Evolutionary conservation across 2,113 vertebrate species (phyloP).

Genomic region (Rutilus rutilus): DNA sequence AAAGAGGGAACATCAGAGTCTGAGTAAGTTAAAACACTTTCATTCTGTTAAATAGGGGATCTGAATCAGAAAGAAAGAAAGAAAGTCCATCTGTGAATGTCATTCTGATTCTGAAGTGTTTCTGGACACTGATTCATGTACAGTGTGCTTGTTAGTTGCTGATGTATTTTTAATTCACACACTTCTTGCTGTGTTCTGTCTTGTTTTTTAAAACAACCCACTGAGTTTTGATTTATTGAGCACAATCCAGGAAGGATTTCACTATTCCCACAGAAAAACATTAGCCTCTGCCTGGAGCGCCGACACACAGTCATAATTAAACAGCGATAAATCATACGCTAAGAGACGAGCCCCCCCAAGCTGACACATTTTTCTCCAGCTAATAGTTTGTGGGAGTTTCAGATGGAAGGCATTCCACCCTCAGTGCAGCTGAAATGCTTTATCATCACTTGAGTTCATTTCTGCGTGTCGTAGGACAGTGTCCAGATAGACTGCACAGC

Average conservation of each 20-base stretch:
- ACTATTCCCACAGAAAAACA: conserved; percentile 50
- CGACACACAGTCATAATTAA: conserved; percentile 57
- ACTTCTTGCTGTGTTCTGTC: conserved; percentile 36
- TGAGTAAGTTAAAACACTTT: neutral
- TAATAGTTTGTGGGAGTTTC: conserved; percentile 9
- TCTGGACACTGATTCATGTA: conserved; percentile 51
- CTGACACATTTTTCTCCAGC: conserved; percentile 36
- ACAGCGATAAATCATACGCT: conserved; percentile 42
- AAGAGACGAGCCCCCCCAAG: conserved; percentile 16
- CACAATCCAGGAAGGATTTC: conserved; percentile 46
- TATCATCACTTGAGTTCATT: neutral
- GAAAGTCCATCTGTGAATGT: neutral
- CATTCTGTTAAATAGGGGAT: neutral
- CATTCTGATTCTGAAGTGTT: neutral
- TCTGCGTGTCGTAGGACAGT: neutral
- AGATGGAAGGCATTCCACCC: neutral
- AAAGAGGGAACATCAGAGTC: neutral
- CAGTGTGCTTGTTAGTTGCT: conserved; percentile 2
- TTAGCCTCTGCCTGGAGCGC: conserved; percentile 33
- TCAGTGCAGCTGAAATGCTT: neutral
- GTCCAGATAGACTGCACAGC: neutral
- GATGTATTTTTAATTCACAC: conserved; percentile 60
- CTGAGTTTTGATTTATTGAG: conserved; percentile 61
- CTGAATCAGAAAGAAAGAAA: no score
- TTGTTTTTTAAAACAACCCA: neutral